Evolutionary conservation across 2,888 invertebrate genomes (phyloP).

Genomic region (Sisyra nigra): DNA sequence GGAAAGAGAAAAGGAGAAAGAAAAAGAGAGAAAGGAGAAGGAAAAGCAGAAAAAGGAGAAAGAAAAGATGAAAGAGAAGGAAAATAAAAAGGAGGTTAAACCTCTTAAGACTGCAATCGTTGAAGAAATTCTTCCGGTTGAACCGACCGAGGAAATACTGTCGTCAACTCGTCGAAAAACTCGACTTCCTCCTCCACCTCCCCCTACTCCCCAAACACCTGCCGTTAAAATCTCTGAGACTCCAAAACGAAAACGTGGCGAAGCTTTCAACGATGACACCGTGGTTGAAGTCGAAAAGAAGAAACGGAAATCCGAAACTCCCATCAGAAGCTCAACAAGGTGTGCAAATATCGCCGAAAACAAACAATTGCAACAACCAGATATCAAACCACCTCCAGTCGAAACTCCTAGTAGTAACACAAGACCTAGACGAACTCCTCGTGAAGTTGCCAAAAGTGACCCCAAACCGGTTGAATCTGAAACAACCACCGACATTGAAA

Average conservation of each 20-base stretch:
- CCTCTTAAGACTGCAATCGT: slow-evolving; percentile 9
- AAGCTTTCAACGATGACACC: slow-evolving; percentile 13
- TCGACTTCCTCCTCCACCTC: slow-evolving; percentile 42
- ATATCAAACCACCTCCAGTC: slow-evolving; percentile 3
- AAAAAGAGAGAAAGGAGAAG: slow-evolving; percentile 14
- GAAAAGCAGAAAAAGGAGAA: neutral
- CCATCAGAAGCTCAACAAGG: neutral
- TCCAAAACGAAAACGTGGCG: slow-evolving; percentile 21
- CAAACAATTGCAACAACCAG: neutral
- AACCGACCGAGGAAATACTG: slow-evolving; percentile 31
- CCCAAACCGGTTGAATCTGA: slow-evolving; percentile 1
- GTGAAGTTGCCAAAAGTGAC: slow-evolving; percentile 11
- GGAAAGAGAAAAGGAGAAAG: slow-evolving; percentile 19
- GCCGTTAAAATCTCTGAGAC: slow-evolving; percentile 22
- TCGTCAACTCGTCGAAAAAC: slow-evolving; percentile 46
- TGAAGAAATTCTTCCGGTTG: neutral
- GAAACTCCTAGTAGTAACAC: slow-evolving; percentile 2
- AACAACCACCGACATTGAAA: slow-evolving; percentile 9
- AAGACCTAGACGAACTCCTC: slow-evolving; percentile 3
- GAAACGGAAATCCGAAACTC: slow-evolving; percentile 15
- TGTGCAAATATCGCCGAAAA: neutral
- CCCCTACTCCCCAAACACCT: slow-evolving; percentile 47
- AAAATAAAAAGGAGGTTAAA: slow-evolving; percentile 18
- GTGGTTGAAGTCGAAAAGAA: slow-evolving; percentile 19
- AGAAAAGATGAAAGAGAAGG: slow-evolving; percentile 16